phyloP scores from a whole-genome alignment of 1,140 invertebrate genomes.

The Apis florea region DNA sequence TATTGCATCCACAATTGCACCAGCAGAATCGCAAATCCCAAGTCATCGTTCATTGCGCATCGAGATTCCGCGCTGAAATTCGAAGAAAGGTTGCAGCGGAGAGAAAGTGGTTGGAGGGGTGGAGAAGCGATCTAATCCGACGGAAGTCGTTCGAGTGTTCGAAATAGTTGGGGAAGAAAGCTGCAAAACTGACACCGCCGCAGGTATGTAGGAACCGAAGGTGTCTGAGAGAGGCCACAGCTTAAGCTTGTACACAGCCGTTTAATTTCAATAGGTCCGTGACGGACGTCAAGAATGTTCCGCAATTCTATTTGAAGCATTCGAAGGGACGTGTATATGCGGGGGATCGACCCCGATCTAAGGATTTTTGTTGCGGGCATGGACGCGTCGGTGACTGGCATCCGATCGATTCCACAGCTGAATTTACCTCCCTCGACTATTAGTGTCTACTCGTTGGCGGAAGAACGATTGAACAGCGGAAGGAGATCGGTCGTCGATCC shows the following conservation, averaged over 20 bases:
- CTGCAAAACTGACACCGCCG: conserved; percentile 62
- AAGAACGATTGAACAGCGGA: conserved; percentile 4
- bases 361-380: conserved; percentile 26
- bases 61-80: conserved; percentile 19
- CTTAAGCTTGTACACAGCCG: conserved; percentile 43
- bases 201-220: conserved; percentile 49
- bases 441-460: conserved; percentile 28
- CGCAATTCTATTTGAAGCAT: conserved; percentile 61
- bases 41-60: conserved; percentile 9
- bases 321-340: conserved; percentile 46
- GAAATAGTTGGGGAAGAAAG: conserved; percentile 61
- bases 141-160: conserved; percentile 50
- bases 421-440: conserved; percentile 38
- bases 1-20: no score
- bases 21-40: neutral
- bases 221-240: conserved; percentile 30
- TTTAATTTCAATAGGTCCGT: conserved; percentile 62
- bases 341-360: conserved; percentile 19
- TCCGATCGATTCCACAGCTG: conserved; percentile 31
- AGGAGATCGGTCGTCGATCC: neutral
- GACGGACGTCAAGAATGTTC: conserved; percentile 63
- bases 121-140: conserved; percentile 48
- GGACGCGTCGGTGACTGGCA: conserved; percentile 14
- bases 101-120: no score
- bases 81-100: neutral